phyloP scores from a whole-genome alignment of 2,113 vertebrate species.

The Urocynchramus pylzowi region DNA sequence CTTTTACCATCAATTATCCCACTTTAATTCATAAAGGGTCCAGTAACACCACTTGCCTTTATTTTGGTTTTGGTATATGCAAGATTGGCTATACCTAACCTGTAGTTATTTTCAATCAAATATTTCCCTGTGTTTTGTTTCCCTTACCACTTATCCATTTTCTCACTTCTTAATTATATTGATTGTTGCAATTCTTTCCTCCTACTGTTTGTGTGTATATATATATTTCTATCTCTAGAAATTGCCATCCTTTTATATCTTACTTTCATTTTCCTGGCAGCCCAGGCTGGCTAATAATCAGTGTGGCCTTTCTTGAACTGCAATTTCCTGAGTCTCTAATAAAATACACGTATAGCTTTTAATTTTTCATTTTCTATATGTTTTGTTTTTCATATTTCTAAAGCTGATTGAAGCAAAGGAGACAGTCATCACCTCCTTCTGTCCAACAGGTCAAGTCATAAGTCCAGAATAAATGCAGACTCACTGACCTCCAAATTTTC shows the following conservation, averaged over 20 bases:
- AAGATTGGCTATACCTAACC: background rate
- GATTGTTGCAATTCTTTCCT: background rate
- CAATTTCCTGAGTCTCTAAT: background rate
- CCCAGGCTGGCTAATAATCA: background rate
- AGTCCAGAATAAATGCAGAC: background rate
- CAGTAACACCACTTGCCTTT: background rate
- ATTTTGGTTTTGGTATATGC: background rate
- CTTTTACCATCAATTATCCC: background rate
- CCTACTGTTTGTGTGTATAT: background rate
- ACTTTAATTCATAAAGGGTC: background rate
- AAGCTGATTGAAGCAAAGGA: background rate
- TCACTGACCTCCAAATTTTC: background rate
- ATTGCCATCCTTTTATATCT: background rate
- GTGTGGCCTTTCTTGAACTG: background rate
- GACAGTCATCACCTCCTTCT: background rate
- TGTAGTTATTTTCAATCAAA: background rate
- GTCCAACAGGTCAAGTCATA: background rate
- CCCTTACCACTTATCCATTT: background rate
- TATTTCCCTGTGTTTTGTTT: background rate
- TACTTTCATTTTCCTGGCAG: background rate
- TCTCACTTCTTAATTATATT: background rate
- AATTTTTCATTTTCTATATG: background rate
- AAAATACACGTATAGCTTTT: background rate
- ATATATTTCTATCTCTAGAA: background rate
- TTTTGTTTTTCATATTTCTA: background rate